A percentile compares a stretch with the other conserved stretches of the same genome.
These are phyloP conservation scores for Xylocopa sonorina DNA, from an alignment of 1,140 invertebrate species.

Conservation along the genomic window DNA sequence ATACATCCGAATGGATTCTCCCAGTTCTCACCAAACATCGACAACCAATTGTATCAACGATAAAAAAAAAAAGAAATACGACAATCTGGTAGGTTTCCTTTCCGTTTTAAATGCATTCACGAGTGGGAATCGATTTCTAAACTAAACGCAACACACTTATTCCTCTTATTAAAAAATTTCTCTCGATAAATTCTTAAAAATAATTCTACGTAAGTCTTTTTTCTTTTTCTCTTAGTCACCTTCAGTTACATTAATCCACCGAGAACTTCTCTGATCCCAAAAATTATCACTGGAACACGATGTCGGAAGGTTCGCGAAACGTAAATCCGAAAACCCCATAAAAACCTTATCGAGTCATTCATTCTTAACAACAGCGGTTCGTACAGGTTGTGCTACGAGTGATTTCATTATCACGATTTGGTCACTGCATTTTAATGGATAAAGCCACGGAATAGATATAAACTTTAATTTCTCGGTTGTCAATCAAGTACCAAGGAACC, in stretches of 20 bases:
- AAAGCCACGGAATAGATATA: no score
- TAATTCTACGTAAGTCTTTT: not conserved
- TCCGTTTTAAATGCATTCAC: not conserved
- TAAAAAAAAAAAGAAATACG: not conserved
- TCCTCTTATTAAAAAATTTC: not conserved
- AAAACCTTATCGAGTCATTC: not conserved
- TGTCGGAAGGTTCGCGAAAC: constrained; percentile 12
- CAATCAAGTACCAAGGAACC: no score
- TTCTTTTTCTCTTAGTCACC: no score
- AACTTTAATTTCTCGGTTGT: no score
- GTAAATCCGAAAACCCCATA: not conserved
- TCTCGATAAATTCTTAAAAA: not conserved
- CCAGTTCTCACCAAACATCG: no score
- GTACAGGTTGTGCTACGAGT: not conserved
- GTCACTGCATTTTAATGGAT: not conserved
- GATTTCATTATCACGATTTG: not conserved
- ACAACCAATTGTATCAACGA: not conserved
- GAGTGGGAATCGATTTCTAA: not conserved
- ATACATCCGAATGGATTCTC: not conserved
- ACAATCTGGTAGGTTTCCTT: not conserved
- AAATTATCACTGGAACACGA: constrained; percentile 45
- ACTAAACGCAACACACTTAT: not conserved
- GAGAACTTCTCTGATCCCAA: constrained; percentile 33
- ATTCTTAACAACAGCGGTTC: not conserved
- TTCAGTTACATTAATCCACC: not conserved